Base-by-base conservation (phyloP, 2,888 invertebrate species). In the Bombylius discolor region DNA sequence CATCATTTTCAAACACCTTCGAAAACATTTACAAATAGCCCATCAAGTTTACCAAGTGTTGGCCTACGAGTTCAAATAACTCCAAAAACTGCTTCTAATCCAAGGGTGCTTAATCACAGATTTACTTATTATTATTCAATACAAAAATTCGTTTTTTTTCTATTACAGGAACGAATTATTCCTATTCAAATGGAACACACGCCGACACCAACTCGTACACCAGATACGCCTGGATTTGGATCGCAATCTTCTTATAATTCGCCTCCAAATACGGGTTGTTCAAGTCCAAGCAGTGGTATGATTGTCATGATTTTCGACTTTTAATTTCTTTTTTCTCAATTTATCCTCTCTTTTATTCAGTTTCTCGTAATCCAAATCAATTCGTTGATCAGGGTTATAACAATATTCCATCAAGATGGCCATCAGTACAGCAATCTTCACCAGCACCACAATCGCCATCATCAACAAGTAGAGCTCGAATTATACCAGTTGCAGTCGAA, bases 401-500 rank as follows among this genome's bases (percentile, higher is more conserved):
- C 61, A 72, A 70, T 59, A 73, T 66, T 62, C 62, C 67, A 52
- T 58, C 59, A 42, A 55, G 59, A 23, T 57, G 44, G 36, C 61
- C 64, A 45, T 61, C 65, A 45, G 36, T 44, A 53, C 55, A 58
- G 58, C 62, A 61, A 56, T 58, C 61, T 49, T 57, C 58, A 52
- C 60, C 61, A 14, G 63, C 71, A 63, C 67, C 69, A 51, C 67
- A 67, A 62, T 65, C 67, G 32, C 68, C 68, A 49, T 60, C 56
- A 39, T 68, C 68, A 49, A 60, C 54, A 34, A 74, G 77, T 5
- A 78, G 76, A 63, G 77, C 80, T 45, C 75, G 82, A 62, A 78
- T 82, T 62, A 80, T 83, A 67, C 83, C 83, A 14, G 81, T 82
- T 62, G 77, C 80, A 61, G 76, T 83, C 62, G 82, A 83, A 53